Evolutionary conservation across 1,140 invertebrate genomes (phyloP).

Genomic region (Microplitis mediator): DNA sequence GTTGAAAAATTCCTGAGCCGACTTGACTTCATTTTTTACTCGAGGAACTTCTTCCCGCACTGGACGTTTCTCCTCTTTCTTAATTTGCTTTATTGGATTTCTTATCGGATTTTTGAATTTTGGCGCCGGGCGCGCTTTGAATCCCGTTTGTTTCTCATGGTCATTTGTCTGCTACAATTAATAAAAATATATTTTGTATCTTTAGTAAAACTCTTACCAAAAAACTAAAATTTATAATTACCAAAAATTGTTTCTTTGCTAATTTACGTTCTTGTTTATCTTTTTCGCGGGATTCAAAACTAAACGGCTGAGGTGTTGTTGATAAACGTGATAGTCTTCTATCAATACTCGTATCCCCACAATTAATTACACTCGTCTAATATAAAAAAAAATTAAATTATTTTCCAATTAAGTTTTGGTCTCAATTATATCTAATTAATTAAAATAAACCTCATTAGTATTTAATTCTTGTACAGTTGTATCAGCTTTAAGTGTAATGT

Average conservation of each 20-base stretch:
- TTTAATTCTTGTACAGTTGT: not conserved
- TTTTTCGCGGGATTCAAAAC: constrained; percentile 29
- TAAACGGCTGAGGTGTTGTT: constrained; percentile 21
- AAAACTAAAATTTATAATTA: not conserved
- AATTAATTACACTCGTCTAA: too few species aligned
- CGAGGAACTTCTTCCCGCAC: too few species aligned
- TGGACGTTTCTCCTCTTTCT: not conserved
- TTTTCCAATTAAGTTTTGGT: too few species aligned
- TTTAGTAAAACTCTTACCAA: too few species aligned
- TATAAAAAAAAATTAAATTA: too few species aligned
- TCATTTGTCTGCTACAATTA: constrained; percentile 9
- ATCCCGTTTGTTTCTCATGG: not conserved
- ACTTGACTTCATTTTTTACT: too few species aligned
- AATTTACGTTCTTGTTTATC: not conserved
- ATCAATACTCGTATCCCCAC: not conserved
- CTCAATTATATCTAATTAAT: too few species aligned
- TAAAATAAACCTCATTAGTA: too few species aligned
- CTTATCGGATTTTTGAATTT: constrained; percentile 8
- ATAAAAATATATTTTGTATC: not conserved
- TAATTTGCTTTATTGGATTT: not conserved
- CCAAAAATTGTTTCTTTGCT: constrained; percentile 6
- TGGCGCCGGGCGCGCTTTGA: constrained; percentile 30
- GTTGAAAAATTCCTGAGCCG: too few species aligned
- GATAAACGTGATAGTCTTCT: not conserved
- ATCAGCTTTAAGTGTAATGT: not conserved